A percentile compares a stretch with the other conserved stretches of the same genome.
phyloP scores from a whole-genome alignment of 2,888 invertebrate genomes.

The Globia sparganii region DNA sequence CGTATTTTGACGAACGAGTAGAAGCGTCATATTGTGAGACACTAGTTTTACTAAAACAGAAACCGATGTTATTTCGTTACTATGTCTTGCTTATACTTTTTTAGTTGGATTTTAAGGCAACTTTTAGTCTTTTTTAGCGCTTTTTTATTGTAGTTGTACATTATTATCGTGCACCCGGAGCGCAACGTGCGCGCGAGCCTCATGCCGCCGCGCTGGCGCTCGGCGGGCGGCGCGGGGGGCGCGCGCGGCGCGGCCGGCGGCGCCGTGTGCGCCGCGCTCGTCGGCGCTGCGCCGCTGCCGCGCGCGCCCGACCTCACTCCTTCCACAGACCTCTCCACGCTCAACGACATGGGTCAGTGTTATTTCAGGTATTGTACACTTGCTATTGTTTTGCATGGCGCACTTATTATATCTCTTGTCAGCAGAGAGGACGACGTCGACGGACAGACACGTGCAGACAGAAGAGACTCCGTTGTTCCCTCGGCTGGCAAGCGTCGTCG shows the following conservation, averaged over 20 bases:
- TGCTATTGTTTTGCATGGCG: not conserved
- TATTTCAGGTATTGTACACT: no score
- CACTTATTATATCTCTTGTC: not conserved
- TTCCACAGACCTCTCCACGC: constrained; percentile 81
- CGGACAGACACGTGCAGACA: constrained; percentile 83
- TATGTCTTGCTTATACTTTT: not conserved
- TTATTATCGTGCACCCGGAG: constrained; percentile 83
- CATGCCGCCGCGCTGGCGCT: constrained; percentile 80
- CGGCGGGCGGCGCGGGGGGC: constrained; percentile 63
- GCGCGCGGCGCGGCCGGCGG: constrained; percentile 73
- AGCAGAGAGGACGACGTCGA: constrained; percentile 76
- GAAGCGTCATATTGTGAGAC: not conserved
- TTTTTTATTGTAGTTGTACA: constrained; percentile 76
- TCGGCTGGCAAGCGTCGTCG: constrained; percentile 24
- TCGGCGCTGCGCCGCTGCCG: constrained; percentile 74
- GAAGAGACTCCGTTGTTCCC: constrained; percentile 76
- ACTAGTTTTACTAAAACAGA: not conserved
- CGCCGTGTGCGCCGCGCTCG: constrained; percentile 79
- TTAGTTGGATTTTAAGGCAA: not conserved
- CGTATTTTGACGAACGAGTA: not conserved
- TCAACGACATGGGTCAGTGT: constrained; percentile 73
- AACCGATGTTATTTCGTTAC: not conserved
- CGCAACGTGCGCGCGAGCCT: constrained; percentile 83
- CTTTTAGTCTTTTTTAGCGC: constrained; percentile 68
- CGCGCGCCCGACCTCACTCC: constrained; percentile 77